Evolutionary conservation across 2,888 invertebrate genomes (phyloP), one percentile per base, ranked within the genome.

Genomic region (Drosophila mettleri): DNA sequence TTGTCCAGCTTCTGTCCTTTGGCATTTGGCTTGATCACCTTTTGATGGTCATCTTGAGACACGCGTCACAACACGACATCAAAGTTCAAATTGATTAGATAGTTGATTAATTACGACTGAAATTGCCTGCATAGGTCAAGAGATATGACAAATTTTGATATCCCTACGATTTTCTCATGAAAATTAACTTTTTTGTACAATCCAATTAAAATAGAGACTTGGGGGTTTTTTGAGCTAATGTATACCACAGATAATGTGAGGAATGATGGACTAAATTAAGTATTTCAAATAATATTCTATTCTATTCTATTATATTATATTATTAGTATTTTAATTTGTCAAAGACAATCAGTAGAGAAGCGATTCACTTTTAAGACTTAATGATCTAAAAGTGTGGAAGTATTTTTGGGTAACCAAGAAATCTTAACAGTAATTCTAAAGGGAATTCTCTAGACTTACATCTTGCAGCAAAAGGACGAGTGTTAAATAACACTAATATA

Each of bases 51-150:
- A 84, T 78, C 84, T 83, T 77, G 74, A 74, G 66, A 57, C 54
- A 45, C 33, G 48, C 53, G 66, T 58, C 74, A 74, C 33, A 49
- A 57, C 57, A 61, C 20, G 16, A 7, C 20, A 29, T 8, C 60
- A 66, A 54, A 71, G 87, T 84, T 81, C 84, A 86, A 80, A 74
- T 67, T 78, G 78, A 74, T 84, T 69, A 55, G 39, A 57, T 36
- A 48, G 22, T 46, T 51, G 48, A 48, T 29, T 60, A 52, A 72
- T 54, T 79, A 59, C 27, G 45, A 39, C 43, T 48, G 39, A 22
- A 22, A 9, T 9, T 14, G 48, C 20, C n/a, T 9, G 10, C 14
- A 39, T 18, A 33, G 43, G 48, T 48, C 39, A 62, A 48, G 33
- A 33, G 12, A 48, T 27, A 16, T 20, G 39, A 48, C 39, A 39